Conservation (phyloP, 1,140 invertebrate species). For the Zaprionus nigranus region DNA sequence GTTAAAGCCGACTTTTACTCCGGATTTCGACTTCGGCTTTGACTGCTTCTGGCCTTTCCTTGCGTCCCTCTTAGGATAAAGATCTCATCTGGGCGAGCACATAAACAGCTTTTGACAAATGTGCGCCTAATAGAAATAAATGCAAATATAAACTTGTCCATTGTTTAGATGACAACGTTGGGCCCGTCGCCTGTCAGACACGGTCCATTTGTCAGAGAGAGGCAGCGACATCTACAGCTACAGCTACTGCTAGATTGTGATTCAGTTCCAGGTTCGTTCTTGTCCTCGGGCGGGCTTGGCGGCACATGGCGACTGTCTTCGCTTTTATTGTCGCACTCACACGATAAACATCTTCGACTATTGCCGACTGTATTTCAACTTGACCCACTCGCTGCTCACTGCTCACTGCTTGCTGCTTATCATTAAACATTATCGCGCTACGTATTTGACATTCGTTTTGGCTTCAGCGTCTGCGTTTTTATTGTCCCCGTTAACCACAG, state of each 20-base stretch:
- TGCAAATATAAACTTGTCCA: conserved; percentile 83
- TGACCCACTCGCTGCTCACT: conserved; percentile 26
- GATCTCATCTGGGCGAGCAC: conserved; percentile 60
- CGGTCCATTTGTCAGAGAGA: conserved; percentile 77
- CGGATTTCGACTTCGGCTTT: background rate
- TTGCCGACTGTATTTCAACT: conserved; percentile 73
- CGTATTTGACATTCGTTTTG: conserved; percentile 57
- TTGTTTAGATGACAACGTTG: conserved; percentile 61
- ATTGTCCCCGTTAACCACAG: conserved; percentile 58
- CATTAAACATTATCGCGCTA: conserved; percentile 78
- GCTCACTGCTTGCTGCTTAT: conserved; percentile 56
- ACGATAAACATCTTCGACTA: conserved; percentile 82
- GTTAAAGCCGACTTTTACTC: conserved; percentile 43
- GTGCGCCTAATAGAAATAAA: conserved; percentile 82
- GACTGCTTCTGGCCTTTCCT: background rate
- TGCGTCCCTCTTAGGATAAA: conserved; percentile 29
- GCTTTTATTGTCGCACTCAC: conserved; percentile 79
- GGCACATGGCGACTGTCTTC: conserved; percentile 64
- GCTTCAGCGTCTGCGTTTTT: conserved; percentile 47
- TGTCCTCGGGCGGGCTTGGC: background rate
- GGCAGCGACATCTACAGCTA: background rate
- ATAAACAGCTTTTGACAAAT: conserved; percentile 82
- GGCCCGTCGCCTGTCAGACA: conserved; percentile 72
- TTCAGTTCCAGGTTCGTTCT: background rate
- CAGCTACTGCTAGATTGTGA: background rate